Conservation (phyloP, 2,888 invertebrate genomes). For the Cartodere bifasciata region DNA sequence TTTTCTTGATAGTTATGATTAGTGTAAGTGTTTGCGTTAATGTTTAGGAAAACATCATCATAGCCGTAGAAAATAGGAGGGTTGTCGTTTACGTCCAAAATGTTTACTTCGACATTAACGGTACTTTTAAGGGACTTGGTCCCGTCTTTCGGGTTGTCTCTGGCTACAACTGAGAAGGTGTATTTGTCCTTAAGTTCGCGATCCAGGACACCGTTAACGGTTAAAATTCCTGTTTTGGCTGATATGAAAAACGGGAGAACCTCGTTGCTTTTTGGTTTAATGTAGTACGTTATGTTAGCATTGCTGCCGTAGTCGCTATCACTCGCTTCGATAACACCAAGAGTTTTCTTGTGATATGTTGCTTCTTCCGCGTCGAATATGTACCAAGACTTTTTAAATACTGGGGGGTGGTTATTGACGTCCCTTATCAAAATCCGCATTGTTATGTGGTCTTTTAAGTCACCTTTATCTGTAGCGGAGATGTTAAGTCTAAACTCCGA, state of each 20-base stretch:
- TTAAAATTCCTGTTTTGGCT: slow-evolving; percentile 53
- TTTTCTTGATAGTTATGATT: slow-evolving; percentile 43
- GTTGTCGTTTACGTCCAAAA: slow-evolving; percentile 76
- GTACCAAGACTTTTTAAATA: slow-evolving; percentile 72
- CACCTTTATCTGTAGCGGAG: slow-evolving; percentile 64
- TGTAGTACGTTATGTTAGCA: slow-evolving; percentile 60
- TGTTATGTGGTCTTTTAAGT: slow-evolving; percentile 54
- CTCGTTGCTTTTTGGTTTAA: slow-evolving; percentile 32
- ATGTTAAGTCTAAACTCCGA: slow-evolving; percentile 63
- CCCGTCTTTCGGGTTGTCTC: slow-evolving; percentile 50
- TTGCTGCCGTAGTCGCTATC: slow-evolving; percentile 74
- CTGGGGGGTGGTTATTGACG: slow-evolving; percentile 73
- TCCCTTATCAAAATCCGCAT: slow-evolving; percentile 63
- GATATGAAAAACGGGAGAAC: slow-evolving; percentile 58
- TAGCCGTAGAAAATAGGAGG: slow-evolving; percentile 67
- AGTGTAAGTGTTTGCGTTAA: slow-evolving; percentile 37
- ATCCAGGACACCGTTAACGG: slow-evolving; percentile 64
- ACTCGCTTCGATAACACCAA: slow-evolving; percentile 65
- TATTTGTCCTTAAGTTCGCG: slow-evolving; percentile 60
- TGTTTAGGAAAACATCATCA: slow-evolving; percentile 45
- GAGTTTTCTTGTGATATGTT: slow-evolving; percentile 51
- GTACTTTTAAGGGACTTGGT: slow-evolving; percentile 50
- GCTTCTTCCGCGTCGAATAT: slow-evolving; percentile 74
- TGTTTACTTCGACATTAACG: slow-evolving; percentile 68
- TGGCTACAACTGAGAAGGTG: slow-evolving; percentile 57